Base-by-base conservation (phyloP, 2,888 invertebrate species). In the Heliconius sara region DNA sequence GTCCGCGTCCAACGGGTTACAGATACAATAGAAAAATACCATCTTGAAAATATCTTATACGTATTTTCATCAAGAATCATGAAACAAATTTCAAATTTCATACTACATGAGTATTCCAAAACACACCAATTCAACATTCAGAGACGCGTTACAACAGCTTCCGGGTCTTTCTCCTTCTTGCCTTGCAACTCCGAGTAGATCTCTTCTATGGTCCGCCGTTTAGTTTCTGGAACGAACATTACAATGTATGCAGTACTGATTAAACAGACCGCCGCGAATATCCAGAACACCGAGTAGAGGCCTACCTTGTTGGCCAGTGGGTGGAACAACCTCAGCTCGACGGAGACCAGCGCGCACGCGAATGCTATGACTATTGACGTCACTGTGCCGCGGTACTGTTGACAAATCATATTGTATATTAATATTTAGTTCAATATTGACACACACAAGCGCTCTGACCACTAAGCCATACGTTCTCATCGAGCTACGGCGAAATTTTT, bases 331-430 rank as follows among this genome's bases (percentile, higher is more conserved):
- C 94, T 84, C 0, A 95, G 89, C 76, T 94, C 90, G 0, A 94
- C 83, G 2, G 94, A 94, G 60, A 93, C 94, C 2, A 94, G 85
- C 0, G 89, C 90, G 80, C 94, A 94, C 0, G 94, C 92, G 83
- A 93, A 91, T 0, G 95, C 90, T 63, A 94, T 95, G 0, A 94
- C 93, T 30, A 94, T 90, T 0, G 95, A 91, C 0, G 94, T 95
- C 0, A 95, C 94, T 9, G 94, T 94, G 47, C 95, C 94, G 3
- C 95, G 92, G 12, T 93, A 89, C 95, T 95, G 91, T 4, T 88
- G 82, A 39, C 27, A 39, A 39, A 10, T 10, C 39, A 39, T 39
- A 39, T 10, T 39, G 39, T 39, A 39, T 39, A 39, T 39, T 39
- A 10, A 9, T 39, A 39, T 30, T 30, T 30, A 30, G 4, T 30